Evolutionary conservation across 2,888 invertebrate genomes (phyloP).

Genomic region (Hesperia comma): DNA sequence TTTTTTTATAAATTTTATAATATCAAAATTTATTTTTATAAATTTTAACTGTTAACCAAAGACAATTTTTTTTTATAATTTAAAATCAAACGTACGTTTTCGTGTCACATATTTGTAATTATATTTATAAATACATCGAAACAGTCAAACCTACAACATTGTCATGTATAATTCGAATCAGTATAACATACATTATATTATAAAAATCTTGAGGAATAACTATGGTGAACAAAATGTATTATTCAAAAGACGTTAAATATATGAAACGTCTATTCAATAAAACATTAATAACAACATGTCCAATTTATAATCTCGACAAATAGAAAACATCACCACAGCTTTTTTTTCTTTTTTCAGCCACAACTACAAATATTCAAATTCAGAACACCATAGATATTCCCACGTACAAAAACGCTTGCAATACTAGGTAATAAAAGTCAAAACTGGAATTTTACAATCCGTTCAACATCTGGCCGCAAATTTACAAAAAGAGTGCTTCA

Average conservation of each 20-base stretch:
- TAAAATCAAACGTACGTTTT: constrained; percentile 42
- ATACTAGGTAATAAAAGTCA: neutral
- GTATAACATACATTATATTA: constrained; percentile 9
- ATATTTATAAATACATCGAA: constrained; percentile 66
- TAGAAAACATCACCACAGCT: too few relatives aligned
- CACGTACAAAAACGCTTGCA: neutral
- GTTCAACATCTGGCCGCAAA: neutral
- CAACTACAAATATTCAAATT: neutral
- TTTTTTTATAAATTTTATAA: too few relatives aligned
- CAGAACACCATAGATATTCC: neutral
- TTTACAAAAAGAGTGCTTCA: too few relatives aligned
- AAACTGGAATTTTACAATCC: constrained; percentile 2
- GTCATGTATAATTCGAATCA: constrained; percentile 51
- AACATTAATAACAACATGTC: too few relatives aligned
- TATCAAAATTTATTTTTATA: neutral
- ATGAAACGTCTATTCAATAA: too few relatives aligned
- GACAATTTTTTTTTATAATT: constrained; percentile 48
- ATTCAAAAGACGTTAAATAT: too few relatives aligned
- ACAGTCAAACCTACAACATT: constrained; percentile 62
- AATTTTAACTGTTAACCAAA: constrained; percentile 40
- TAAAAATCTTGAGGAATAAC: neutral
- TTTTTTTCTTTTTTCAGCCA: too few relatives aligned
- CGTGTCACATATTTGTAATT: constrained; percentile 59
- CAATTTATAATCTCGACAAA: too few relatives aligned
- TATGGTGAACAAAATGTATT: neutral